Base-by-base conservation (phyloP, 2,888 invertebrate species). In the Microchrysa polita region DNA sequence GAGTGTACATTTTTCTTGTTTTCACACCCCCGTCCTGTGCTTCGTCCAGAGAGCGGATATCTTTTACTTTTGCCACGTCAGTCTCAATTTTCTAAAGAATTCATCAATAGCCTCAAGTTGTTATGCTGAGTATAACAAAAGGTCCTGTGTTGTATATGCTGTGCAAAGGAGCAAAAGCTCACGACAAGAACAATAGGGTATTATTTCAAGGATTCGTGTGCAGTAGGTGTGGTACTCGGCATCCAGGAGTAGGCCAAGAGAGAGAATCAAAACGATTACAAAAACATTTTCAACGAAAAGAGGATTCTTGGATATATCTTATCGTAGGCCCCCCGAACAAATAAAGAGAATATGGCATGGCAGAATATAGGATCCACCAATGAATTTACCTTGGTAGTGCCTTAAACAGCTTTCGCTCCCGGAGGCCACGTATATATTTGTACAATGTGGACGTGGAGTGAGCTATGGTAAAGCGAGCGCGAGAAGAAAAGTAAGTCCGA, bases 71-170 rank as follows among this genome's bases (percentile, higher is more conserved):
- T 20, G n/a, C 27, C 27, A 7, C 5, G 22, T 55, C 22, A 55
- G 20, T 18, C 55, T 20, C 55, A 18, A 16, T 55, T 20, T 55
- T 20, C 20, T 18, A 55, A n/a, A 55, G 55, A 55, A 55, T 55
- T 55, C 5, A 55, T 55, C 55, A 55, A 55, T 55, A 55, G 48
- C 48, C 48, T 10, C 16, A 48, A 48, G 48, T 48, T 48, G 48
- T 48, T 48, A 48, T 48, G 48, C n/a, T n/a, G 48, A 48, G 12
- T n/a, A 48, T n/a, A 48, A 48, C 48, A 48, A 48, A 48, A n/a
- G 48, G 16, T n/a, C 16, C 7, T n/a, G n/a, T n/a, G n/a, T n/a
- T n/a, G n/a, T n/a, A n/a, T n/a, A n/a, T n/a, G n/a, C n/a, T 34
- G 27, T 34, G 27, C 2, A n/a, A 34, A 34, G 7, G 27, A 34